Base-by-base conservation (phyloP, 2,113 vertebrate genomes). In the Zingel zingel region DNA sequence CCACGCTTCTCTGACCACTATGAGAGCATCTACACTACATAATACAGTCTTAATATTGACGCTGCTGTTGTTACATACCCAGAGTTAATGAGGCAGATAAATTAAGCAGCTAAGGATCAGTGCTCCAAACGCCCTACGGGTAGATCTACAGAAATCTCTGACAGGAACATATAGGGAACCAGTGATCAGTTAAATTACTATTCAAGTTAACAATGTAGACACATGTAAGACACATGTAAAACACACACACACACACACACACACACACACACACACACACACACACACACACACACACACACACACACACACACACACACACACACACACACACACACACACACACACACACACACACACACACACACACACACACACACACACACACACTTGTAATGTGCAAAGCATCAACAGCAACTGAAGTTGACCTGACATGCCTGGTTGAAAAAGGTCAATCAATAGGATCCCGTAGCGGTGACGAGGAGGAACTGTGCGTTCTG, bases 361-460 rank as follows among this genome's bases (percentile, higher is more conserved):
- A 64, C 12, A 36, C n/a, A 45, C 14, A 15, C 16, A 13, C 15
- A 30, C 18, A 53, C 21, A 27, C 57, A 48, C 6, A n/a, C 45
- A 36, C 36, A 36, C 6, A 36, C 1, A 39, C 36, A 39, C 39
- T 9, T 9, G 10, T 43, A 43, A 43, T 11, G 39, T 0, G 10
- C 39, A 43, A 43, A 43, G 9, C 39, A 43, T 43, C 39, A 68
- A 56, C 36, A 23, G 62, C 57, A 62, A 56, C 7, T 30, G 18
- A 27, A 75, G 65, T 51, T 84, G 85, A 79, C 72, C 81, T 30
- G 71, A 84, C 47, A 27, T 19, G 73, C 25, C 66, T 50, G 50
- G 33, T 45, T 74, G 50, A 74, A 83, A 67, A 64, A 69, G 78
- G 81, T 80, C 73, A 91, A 85, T 87, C 88, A 82, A 88, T 86